Base-by-base conservation (phyloP, 1,140 invertebrate genomes). In the Hycleus phaleratus region DNA sequence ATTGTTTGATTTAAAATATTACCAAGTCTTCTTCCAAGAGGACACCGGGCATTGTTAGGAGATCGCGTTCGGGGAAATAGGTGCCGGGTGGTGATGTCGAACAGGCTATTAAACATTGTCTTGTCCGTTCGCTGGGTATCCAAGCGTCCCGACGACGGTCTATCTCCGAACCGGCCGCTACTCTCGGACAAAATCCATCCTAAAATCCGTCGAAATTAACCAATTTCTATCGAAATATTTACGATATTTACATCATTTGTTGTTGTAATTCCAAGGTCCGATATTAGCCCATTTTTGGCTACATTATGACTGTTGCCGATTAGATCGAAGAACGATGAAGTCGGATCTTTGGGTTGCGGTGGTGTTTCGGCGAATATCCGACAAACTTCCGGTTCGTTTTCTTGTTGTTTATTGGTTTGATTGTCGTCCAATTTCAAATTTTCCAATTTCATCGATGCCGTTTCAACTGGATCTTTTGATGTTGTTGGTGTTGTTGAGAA, bases 111-210 rank as follows among this genome's bases (percentile, higher is more conserved):
- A 88, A 72, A 40, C 81, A 79, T 67, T 82, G 80, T 63, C 81
- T 78, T 3, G 86, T 85, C 55, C 78, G 77, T 58, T 85, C 82
- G 59, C 77, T 82, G 5, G 87, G 85, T 65, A 90, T 83, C 88
- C 88, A 90, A 3, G 85, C 84, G 79, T 89, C 85, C 71, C 84
- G 75, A 56, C 83, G 75, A 63, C 85, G 75, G 63, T 88, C 86
- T 12, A 74, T 76, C 65, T 83, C 82, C 47, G 75, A 75, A 2
- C 67, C 69, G 46, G 76, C 71, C 7, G 75, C 69, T 18, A 71
- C 63, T 73, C 77, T 64, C 69, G 75, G 59, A 75, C 75, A 76
- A 76, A 58, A 59, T 62, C 70, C 56, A 52, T 70, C 64, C 68
- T 71, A 52, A 24, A 65, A 9, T 1, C 4, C 2, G 7, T 32